Percentiles rank a stretch among this genome's conserved stretches.
Evolutionary conservation across 2,888 invertebrate species (phyloP).

Genomic region (Graphium colonna): DNA sequence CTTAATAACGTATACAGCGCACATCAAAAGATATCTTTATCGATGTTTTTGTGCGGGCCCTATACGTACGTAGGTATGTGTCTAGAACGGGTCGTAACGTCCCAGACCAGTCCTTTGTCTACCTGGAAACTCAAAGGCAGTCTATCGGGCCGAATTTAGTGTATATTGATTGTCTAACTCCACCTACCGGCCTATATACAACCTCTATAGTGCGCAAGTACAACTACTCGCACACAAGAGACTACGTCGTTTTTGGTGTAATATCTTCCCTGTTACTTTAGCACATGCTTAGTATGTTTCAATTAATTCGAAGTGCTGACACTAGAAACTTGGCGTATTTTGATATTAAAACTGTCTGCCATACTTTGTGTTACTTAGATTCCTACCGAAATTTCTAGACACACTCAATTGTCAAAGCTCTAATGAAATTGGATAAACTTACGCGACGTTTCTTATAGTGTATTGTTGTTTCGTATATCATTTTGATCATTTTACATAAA

Average conservation of each 20-base stretch:
- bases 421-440: no score
- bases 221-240: constrained; percentile 5
- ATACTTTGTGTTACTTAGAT: no score
- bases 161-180: constrained; percentile 20
- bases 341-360: no score
- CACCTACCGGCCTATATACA: constrained; percentile 2
- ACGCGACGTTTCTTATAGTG: no score
- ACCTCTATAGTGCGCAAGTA: background rate
- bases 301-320: no score
- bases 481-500: no score
- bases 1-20: constrained; percentile 3
- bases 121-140: constrained; percentile 16
- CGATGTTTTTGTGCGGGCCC: constrained; percentile 9
- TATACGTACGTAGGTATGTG: background rate
- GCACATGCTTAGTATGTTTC: background rate
- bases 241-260: constrained; percentile 7
- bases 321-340: constrained; percentile 7
- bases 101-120: constrained; percentile 10
- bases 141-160: constrained; percentile 21
- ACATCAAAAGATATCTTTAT: constrained; percentile 14
- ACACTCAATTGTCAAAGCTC: no score
- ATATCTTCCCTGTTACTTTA: constrained; percentile 1
- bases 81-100: background rate
- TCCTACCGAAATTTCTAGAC: no score
- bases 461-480: no score